phyloP scores from a whole-genome alignment of 2,888 invertebrate genomes.

The Anthoptus insignis region DNA sequence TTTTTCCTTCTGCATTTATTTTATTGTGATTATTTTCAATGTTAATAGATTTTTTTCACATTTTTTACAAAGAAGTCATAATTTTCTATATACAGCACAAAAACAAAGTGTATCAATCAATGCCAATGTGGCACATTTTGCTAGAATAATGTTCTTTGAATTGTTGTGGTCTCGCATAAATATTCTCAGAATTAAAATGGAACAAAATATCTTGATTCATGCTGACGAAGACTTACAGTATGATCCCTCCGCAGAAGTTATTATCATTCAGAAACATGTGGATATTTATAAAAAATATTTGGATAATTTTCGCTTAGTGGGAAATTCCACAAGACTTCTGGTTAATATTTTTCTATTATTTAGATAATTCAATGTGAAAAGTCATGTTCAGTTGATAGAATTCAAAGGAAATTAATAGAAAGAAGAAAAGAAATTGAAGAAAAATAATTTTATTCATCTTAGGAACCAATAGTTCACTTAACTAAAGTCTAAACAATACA shows the following conservation, averaged over 20 bases:
- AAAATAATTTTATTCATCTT: no score
- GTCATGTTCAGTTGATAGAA: no score
- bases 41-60: no score
- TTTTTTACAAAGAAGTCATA: no score
- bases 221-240: neutral
- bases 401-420: no score
- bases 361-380: no score
- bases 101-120: neutral
- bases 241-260: neutral
- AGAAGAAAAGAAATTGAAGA: no score
- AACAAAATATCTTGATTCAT: neutral
- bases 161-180: constrained; percentile 24
- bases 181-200: constrained; percentile 23
- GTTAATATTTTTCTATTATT: neutral
- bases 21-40: neutral
- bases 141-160: constrained; percentile 29
- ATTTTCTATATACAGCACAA: no score
- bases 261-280: neutral
- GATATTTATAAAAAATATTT: neutral
- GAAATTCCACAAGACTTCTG: neutral
- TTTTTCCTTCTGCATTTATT: neutral
- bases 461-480: no score
- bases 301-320: neutral
- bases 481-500: no score
- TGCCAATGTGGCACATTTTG: constrained; percentile 6